A percentile compares a stretch with the other conserved stretches of the same genome.
Conservation (phyloP, 2,797 vertebrate species). For the Acanthurus tractus region DNA sequence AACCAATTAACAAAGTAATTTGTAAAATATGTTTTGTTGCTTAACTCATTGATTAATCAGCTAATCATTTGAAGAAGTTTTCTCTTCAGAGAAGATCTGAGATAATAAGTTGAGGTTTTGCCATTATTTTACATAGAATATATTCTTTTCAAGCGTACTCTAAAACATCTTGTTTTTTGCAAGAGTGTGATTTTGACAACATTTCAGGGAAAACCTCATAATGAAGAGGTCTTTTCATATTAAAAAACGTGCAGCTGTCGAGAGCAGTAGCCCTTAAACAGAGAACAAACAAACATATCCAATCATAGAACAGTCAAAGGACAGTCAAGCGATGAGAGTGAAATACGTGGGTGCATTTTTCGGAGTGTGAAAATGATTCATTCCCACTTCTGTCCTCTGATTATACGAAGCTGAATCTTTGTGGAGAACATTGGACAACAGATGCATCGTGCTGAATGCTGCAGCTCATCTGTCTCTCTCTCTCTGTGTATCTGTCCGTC, state of each 20-base stretch:
- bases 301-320: constrained; percentile 13
- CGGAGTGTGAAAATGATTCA: constrained; percentile 59
- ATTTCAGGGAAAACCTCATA: constrained; percentile 9
- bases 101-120: not conserved
- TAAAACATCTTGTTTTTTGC: constrained; percentile 13
- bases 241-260: constrained; percentile 8
- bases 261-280: no score
- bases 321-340: constrained; percentile 13
- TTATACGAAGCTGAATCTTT: constrained; percentile 35
- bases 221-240: constrained; percentile 11
- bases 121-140: not conserved
- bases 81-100: not conserved
- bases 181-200: constrained; percentile 17
- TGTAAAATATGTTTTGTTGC: not conserved
- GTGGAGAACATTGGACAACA: constrained; percentile 49
- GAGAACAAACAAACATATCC: not conserved
- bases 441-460: constrained; percentile 45
- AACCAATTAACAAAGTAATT: not conserved
- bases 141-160: constrained; percentile 6
- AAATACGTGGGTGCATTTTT: constrained; percentile 30
- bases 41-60: not conserved
- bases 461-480: constrained; percentile 46
- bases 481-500: constrained; percentile 22
- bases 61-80: not conserved
- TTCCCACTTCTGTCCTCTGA: constrained; percentile 60